phyloP scores from a whole-genome alignment of 2,113 vertebrate genomes.

The Saguinus imperator region DNA sequence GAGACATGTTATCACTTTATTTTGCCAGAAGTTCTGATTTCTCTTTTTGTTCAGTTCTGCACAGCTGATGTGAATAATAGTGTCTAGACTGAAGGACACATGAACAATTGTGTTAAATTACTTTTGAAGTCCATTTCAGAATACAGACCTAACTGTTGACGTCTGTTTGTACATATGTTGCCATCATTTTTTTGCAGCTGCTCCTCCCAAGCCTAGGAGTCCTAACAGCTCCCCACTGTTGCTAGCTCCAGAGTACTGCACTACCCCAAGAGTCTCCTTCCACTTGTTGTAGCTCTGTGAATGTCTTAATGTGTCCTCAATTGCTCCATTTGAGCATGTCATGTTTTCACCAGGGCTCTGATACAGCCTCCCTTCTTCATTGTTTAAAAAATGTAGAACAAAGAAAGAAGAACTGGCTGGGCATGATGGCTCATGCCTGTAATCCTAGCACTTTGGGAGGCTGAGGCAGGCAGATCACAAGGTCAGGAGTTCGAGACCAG shows the following conservation, averaged over 20 bases:
- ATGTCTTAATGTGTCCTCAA: neutral
- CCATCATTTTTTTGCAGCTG: neutral
- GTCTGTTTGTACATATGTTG: neutral
- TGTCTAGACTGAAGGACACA: neutral
- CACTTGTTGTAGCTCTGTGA: no score
- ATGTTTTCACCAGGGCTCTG: neutral
- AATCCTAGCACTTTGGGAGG: no score
- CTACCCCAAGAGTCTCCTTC: no score
- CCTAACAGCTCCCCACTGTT: rapidly evolving
- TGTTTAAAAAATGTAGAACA: neutral
- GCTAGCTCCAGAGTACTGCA: neutral
- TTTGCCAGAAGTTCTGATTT: neutral
- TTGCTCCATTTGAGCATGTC: neutral
- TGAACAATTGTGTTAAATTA: neutral
- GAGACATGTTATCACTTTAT: neutral
- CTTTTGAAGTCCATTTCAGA: neutral
- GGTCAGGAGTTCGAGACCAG: no score
- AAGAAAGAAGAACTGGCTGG: neutral
- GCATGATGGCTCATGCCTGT: no score
- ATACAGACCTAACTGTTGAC: neutral
- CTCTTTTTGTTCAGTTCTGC: neutral
- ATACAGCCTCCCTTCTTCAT: neutral
- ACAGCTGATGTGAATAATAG: neutral
- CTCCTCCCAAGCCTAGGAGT: no score
- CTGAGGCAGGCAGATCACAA: no score